Base-by-base conservation (phyloP, 2,888 invertebrate genomes). In the Coleophora deauratella region DNA sequence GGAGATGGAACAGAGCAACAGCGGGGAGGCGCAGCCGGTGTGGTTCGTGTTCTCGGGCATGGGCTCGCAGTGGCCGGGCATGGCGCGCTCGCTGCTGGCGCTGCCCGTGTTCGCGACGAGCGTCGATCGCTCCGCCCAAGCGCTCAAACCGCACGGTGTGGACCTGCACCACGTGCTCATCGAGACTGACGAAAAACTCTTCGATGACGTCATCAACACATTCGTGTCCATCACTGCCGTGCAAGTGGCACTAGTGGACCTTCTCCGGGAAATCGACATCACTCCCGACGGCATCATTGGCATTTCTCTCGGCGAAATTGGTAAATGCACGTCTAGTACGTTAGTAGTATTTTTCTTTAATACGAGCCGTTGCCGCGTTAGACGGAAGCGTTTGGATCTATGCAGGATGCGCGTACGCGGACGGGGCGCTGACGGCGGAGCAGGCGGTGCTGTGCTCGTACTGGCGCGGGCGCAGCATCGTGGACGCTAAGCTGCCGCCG, bases 1-100 rank as follows among this genome's bases (percentile, higher is more conserved):
- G 76, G 74, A 76, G 50, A 13, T 62, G 58, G 71, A 72, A 49
- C 62, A 67, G 41, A 69, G 77, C 9, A 21, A 6, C 21, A 21
- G 21, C 6, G 82, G 87, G 10, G 91, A 92, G 33, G 88, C 89
- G 48, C 89, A 94, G 10, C 96, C 98, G 1, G 81, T 98, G 41
- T 99, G 98, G 96, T 98, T 91, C 76, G 90, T 99, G 49, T 99
- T 97, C 84, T 93, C 97, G 35, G 99, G 99, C 45, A 99, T 99
- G 99, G 99, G 99, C 10, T 93, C 95, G 33, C 99, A 99, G 81
- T 99, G 98, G 98, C 89, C 94, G 36, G 96, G 96, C 59, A 99
- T 99, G 98, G 98, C 92, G 10, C 91, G 91, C 64, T 89, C 92
- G 44, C 87, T 99, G 52, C 91, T 98, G 91, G 79, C 87, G 47